Base-by-base conservation (phyloP, 1,140 invertebrate species). In the Streblospio benedicti region DNA sequence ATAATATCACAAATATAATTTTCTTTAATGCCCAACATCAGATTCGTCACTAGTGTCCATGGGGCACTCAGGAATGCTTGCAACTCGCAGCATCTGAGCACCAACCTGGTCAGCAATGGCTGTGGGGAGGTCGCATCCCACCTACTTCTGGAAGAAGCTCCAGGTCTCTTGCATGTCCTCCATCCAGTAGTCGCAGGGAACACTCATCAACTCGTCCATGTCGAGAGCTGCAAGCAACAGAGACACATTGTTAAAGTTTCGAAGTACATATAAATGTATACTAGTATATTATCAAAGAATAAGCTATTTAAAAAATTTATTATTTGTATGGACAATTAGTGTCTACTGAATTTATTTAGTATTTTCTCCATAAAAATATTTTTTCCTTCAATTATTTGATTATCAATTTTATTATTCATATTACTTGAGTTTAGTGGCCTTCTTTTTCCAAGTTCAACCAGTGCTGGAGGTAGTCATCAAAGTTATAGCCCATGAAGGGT, bases 401-500 rank as follows among this genome's bases (percentile, higher is more conserved):
- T n/a, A n/a, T n/a, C n/a, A n/a, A n/a, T n/a, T n/a, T n/a, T n/a
- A n/a, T n/a, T n/a, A n/a, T n/a, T n/a, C n/a, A n/a, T n/a, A n/a
- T n/a, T n/a, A n/a, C n/a, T n/a, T n/a, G n/a, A n/a, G n/a, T n/a
- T n/a, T n/a, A n/a, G n/a, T n/a, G n/a, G n/a, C 47, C 53, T 4
- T 53, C 30, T 35, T 61, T 23, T 43, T 62, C 47, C 85, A 97
- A 89, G 63, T 84, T 88, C 41, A 98, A 77, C 96, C 96, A 99
- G 72, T 99, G 96, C 16, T 85, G 75, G 4, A 99, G 81, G 75
- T 99, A 99, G 65, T 97, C 81, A 14, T 95, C 94, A 74, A 98
- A 97, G 78, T 99, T 99, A 82, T 99, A 99, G 2, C 95, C 96
- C 74, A 99, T 97, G 84, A 99, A 99, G 38, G 96, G 95, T 49